phyloP scores from a whole-genome alignment of 2,888 invertebrate genomes.

The Perizoma flavofasciatum region DNA sequence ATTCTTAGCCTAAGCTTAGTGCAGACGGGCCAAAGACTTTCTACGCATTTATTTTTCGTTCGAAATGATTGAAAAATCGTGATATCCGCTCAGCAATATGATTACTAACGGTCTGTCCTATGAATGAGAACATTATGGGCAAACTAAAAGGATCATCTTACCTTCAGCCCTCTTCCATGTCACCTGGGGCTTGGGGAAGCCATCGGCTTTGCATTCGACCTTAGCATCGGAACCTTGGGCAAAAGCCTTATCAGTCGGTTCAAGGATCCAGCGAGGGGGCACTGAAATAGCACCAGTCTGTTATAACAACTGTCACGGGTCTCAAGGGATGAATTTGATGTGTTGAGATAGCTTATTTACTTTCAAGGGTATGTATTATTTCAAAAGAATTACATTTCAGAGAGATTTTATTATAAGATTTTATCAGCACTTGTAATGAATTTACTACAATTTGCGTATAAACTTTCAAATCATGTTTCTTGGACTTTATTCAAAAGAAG shows the following conservation, averaged over 20 bases:
- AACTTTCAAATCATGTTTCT: too few species aligned
- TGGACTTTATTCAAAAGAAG: constrained; percentile 6
- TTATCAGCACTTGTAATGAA: too few species aligned
- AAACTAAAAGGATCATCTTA: constrained; percentile 56
- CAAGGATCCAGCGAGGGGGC: constrained; percentile 97
- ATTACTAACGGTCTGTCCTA: too few species aligned
- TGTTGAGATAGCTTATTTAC: constrained; percentile 6
- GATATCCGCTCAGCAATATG: too few species aligned
- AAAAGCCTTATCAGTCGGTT: constrained; percentile 97
- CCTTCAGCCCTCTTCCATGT: constrained; percentile 98
- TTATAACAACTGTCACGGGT: constrained; percentile 44
- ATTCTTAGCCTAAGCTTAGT: too few species aligned
- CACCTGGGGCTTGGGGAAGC: constrained; percentile 96
- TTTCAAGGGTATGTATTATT: neutral
- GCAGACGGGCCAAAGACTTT: too few species aligned
- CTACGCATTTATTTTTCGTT: too few species aligned
- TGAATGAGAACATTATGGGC: neutral
- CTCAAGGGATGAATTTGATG: constrained; percentile 3
- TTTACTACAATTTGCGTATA: too few species aligned
- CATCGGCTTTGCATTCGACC: constrained; percentile 98
- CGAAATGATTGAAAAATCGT: too few species aligned
- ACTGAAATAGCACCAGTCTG: constrained; percentile 85
- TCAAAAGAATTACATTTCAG: too few species aligned
- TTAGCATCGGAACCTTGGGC: constrained; percentile 97
- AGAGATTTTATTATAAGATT: too few species aligned